Conservation (phyloP, 2,888 invertebrate genomes). For the Melinopterus prodromus region DNA sequence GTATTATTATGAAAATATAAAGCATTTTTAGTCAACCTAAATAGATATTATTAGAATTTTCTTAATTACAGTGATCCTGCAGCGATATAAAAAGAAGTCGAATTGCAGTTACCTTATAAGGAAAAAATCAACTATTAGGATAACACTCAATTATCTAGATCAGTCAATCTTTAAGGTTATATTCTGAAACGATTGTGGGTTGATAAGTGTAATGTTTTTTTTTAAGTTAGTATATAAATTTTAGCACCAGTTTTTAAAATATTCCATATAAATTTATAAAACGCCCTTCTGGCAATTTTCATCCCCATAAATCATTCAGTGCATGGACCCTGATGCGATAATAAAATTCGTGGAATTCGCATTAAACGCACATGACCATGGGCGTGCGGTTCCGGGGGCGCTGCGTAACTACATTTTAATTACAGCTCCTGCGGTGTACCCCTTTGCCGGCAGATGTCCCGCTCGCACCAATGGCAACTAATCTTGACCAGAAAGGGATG, state of each 20-base stretch:
- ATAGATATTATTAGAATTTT: no score
- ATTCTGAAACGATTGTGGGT: no score
- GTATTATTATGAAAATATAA: no score
- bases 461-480: slow-evolving; percentile 9
- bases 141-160: no score
- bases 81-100: no score
- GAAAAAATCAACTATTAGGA: no score
- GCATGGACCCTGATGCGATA: slow-evolving; percentile 47
- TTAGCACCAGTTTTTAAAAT: background rate
- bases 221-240: background rate
- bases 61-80: no score
- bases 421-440: slow-evolving; percentile 37
- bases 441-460: slow-evolving; percentile 19
- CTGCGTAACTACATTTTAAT: slow-evolving; percentile 52
- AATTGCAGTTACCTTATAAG: no score
- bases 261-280: background rate
- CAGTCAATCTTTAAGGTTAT: no score
- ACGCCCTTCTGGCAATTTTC: background rate
- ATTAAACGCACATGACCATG: slow-evolving; percentile 56
- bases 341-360: slow-evolving; percentile 56
- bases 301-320: background rate
- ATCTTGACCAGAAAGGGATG: background rate
- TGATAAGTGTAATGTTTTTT: no score
- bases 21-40: no score
- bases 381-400: slow-evolving; percentile 50